Evolutionary conservation across 2,113 vertebrate species (phyloP), one percentile per base, ranked within the genome.

Genomic region (Rhegmatorhina hoffmannsi): DNA sequence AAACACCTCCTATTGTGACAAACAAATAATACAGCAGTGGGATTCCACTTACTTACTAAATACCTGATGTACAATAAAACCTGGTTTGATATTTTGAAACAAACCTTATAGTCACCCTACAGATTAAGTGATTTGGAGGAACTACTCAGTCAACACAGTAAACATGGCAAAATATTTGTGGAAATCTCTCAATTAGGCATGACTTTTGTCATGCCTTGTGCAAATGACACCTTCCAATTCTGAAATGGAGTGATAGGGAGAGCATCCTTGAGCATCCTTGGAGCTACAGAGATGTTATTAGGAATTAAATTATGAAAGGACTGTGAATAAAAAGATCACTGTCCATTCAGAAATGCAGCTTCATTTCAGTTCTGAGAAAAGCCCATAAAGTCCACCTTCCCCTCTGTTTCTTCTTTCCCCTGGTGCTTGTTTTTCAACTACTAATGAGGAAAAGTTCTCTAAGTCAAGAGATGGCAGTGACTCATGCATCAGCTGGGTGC

Each of bases 71-170:
- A 38, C 38, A 70, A 74, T 47, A 63, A 93, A 90, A n/a, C 5
- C 17, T 40, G 2, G 5, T 12, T 73, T 1, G 3, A 59, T 23
- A 24, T 47, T 77, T 63, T 47, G 34, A 67, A 87, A 34, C 16
- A 62, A 53, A 43, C 12, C 7, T 60, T 79, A 17, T 0, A 0
- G 25, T 59, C 29, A 72, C 55, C 0, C 20, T 40, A 40, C 40
- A 43, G 2, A 7, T 63, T 16, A 19, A 50, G 15, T 24, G 29
- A 70, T 67, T 70, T 47, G 18, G 33, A 75, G 19, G 29, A 90
- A n/a, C 18, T 31, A 49, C 7, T 59, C 34, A 66, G 34, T 3
- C 38, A 80, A 38, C 28, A 50, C 55, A 52, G 16, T 59, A 86
- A 90, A 70, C 5, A 23, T 70, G 25, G 34, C 16, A 84, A 85